Percentiles rank a stretch among this genome's conserved stretches.
phyloP scores from a whole-genome alignment of 2,113 vertebrate species.

The Thamnophis sirtalis region DNA sequence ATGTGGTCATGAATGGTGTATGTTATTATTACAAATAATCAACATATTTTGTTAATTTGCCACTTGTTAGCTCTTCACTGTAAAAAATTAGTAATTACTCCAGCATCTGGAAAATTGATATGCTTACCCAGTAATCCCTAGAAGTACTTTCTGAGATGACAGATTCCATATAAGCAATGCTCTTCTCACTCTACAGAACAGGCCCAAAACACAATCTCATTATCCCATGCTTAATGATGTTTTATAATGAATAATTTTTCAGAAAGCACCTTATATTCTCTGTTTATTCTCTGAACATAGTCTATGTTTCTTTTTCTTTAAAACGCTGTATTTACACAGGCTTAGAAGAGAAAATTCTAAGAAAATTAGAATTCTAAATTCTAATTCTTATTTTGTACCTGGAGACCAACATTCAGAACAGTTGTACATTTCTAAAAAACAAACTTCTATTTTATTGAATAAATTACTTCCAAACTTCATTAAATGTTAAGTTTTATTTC shows the following conservation, averaged over 20 bases:
- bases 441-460: not conserved
- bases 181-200: constrained; percentile 23
- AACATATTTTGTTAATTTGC: constrained; percentile 29
- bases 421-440: not conserved
- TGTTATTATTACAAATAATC: constrained; percentile 32
- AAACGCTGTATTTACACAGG: not conserved
- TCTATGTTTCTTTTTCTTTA: not conserved
- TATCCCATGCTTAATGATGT: constrained; percentile 40
- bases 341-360: not conserved
- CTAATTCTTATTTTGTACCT: not conserved
- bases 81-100: constrained; percentile 53
- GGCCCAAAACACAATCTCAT: constrained; percentile 8
- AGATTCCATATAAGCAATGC: constrained; percentile 33
- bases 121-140: constrained; percentile 36
- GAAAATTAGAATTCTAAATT: too few relatives aligned
- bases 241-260: constrained; percentile 33
- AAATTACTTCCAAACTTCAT: not conserved
- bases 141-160: constrained; percentile 28
- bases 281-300: not conserved
- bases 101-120: constrained; percentile 50
- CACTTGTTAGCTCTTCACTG: constrained; percentile 47
- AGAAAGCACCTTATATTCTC: not conserved
- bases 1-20: constrained; percentile 28
- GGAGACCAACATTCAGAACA: not conserved
- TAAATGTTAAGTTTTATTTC: not conserved